Percentiles rank a stretch among this genome's conserved stretches.
Conservation (phyloP, 2,113 vertebrate genomes). For the Stercorarius parasiticus region DNA sequence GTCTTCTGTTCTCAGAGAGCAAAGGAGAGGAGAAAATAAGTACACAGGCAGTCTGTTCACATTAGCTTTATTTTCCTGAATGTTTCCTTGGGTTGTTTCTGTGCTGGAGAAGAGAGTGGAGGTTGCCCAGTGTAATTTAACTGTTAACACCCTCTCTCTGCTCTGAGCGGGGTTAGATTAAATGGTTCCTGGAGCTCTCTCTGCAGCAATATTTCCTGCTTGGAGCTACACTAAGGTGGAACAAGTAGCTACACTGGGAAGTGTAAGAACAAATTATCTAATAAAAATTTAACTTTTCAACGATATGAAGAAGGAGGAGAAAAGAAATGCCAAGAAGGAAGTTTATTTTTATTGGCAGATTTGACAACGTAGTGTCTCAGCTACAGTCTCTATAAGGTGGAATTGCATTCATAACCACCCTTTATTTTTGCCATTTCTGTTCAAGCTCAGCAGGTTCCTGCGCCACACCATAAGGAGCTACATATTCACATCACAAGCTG, state of each 20-base stretch:
- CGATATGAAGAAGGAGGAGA: neutral
- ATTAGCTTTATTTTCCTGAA: slow-evolving; percentile 7
- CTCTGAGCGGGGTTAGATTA: neutral
- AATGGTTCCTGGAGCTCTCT: neutral
- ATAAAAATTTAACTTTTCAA: neutral
- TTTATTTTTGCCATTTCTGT: neutral
- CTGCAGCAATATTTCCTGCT: neutral
- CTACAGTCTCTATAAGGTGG: neutral
- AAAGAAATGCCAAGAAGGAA: neutral
- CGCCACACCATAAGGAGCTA: neutral
- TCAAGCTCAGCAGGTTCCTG: neutral
- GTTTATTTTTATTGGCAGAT: neutral
- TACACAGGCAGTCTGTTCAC: neutral
- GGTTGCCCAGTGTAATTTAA: neutral
- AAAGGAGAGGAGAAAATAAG: neutral
- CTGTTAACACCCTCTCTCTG: neutral
- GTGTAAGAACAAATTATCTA: slow-evolving; percentile 10
- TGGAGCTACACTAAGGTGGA: neutral
- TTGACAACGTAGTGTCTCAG: neutral
- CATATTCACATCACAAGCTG: neutral
- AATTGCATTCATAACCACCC: neutral
- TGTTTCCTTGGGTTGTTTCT: neutral
- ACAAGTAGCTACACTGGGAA: neutral
- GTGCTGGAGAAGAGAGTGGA: neutral
- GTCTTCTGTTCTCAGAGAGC: neutral